A percentile compares a stretch with the other conserved stretches of the same genome.
Evolutionary conservation across 2,797 vertebrate genomes (phyloP).

Genomic region (Chloroceryle amazona): DNA sequence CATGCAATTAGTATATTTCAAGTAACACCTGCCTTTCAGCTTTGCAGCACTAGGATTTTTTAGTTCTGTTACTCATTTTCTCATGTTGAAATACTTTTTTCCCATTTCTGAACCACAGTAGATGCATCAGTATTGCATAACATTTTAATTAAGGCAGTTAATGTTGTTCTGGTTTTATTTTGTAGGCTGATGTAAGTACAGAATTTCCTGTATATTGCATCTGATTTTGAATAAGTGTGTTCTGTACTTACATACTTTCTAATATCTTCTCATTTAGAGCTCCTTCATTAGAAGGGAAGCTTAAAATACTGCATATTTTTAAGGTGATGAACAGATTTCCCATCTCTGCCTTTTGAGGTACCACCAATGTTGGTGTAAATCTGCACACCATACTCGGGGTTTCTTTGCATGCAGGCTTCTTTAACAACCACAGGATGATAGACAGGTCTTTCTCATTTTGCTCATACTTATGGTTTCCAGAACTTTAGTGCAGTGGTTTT

Average conservation of each 20-base stretch:
- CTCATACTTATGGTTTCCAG: neutral
- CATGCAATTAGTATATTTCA: conserved; percentile 33
- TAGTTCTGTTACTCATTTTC: neutral
- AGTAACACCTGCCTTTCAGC: neutral
- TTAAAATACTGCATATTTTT: neutral
- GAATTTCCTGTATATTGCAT: neutral
- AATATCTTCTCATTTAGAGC: neutral
- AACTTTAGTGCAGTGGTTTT: neutral
- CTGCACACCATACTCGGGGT: neutral
- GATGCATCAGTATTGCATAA: conserved; percentile 43
- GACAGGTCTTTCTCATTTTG: neutral
- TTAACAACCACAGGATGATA: neutral
- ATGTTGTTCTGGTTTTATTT: conserved; percentile 1
- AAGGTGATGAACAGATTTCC: neutral
- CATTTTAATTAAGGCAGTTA: conserved; percentile 36
- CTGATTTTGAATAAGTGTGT: neutral
- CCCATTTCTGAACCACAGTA: conserved; percentile 1
- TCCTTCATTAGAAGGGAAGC: neutral
- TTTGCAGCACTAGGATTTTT: neutral
- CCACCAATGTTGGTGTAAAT: neutral
- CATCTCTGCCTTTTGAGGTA: neutral
- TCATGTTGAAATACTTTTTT: conserved; percentile 35
- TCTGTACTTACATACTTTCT: neutral
- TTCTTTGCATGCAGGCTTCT: neutral
- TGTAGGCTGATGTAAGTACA: neutral